These are phyloP conservation scores for Cromileptes altivelis DNA, from an alignment of 2,113 vertebrate species.

Conservation along the genomic window DNA sequence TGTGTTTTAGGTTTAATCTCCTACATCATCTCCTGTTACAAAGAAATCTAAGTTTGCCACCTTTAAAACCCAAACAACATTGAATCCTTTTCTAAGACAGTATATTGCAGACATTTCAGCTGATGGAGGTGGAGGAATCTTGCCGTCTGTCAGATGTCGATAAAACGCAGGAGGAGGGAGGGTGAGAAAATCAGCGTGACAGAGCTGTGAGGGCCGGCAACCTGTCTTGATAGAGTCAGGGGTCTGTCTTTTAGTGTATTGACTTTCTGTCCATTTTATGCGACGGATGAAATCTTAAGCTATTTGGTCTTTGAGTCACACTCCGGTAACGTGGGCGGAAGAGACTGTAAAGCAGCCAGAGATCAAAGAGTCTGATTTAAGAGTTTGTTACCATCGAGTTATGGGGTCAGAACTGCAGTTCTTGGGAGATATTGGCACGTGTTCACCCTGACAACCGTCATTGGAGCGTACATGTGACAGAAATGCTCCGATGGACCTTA, in stretches of 20 bases:
- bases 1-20: not conserved
- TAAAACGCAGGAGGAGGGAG: slow-evolving; percentile 19
- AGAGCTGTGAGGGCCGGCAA: not conserved
- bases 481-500: not conserved
- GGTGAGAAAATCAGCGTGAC: not conserved
- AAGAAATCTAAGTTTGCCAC: not conserved
- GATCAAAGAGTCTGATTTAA: not conserved
- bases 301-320: not conserved
- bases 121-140: slow-evolving; percentile 13
- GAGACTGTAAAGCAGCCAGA: not conserved
- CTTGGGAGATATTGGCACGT: not conserved
- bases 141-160: not conserved
- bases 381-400: not conserved
- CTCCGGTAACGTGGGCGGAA: not conserved
- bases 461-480: not conserved
- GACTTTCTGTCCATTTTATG: slow-evolving; percentile 9
- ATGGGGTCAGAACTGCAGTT: not conserved
- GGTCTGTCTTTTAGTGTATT: not conserved
- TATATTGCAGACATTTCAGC: not conserved
- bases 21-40: not conserved
- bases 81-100: not conserved
- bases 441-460: not conserved
- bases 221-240: slow-evolving; percentile 1
- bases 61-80: not conserved
- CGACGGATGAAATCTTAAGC: slow-evolving; percentile 25